Evolutionary conservation across 2,113 vertebrate genomes (phyloP).

Genomic region (Oreamnos americanus): DNA sequence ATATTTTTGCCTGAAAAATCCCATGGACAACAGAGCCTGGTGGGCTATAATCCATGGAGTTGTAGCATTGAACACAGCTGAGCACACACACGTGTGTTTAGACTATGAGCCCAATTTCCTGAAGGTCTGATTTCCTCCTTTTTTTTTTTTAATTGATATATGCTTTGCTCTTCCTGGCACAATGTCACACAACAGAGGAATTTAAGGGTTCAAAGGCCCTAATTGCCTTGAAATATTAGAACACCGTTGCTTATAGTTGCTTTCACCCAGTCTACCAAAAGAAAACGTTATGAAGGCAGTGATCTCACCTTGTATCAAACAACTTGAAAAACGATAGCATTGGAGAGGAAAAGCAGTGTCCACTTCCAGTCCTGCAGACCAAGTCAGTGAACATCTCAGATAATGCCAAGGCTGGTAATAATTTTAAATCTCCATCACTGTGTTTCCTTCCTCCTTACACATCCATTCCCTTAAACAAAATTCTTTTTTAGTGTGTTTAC

Average conservation of each 20-base stretch:
- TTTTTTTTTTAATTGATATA: not conserved
- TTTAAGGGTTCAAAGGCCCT: not conserved
- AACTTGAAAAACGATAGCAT: not conserved
- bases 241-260: not conserved
- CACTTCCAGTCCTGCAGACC: not conserved
- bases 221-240: not conserved
- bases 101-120: not conserved
- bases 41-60: not conserved
- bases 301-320: not conserved
- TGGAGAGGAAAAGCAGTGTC: not conserved
- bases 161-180: not conserved
- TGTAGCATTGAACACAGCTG: fast-evolving
- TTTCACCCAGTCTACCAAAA: not conserved
- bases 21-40: not conserved
- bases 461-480: not conserved
- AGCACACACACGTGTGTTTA: not conserved
- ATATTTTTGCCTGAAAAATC: not conserved
- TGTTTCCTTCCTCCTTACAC: not conserved
- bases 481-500: not conserved
- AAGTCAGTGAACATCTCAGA: not conserved
- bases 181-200: not conserved
- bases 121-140: not conserved
- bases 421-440: not conserved
- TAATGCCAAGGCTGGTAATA: not conserved
- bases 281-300: not conserved